Evolutionary conservation across 2,888 invertebrate species (phyloP).

Genomic region (Troides aeacus): DNA sequence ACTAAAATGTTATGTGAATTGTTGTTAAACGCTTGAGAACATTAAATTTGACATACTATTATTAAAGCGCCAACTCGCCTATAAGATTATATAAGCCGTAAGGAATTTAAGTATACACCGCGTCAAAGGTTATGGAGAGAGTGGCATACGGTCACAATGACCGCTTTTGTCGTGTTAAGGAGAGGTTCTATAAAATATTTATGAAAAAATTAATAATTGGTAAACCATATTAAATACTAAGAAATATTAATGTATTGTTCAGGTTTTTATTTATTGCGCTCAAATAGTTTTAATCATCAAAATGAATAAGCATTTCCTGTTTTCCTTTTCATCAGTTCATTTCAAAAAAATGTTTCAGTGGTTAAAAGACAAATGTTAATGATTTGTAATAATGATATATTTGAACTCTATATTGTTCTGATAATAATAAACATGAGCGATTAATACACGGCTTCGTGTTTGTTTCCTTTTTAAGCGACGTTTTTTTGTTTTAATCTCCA

Average conservation of each 20-base stretch:
- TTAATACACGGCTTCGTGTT: too few relatives aligned
- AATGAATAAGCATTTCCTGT: too few relatives aligned
- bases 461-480: neutral
- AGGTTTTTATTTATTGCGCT: too few relatives aligned
- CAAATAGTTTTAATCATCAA: too few relatives aligned
- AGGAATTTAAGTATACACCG: conserved; percentile 37
- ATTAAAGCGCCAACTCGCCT: conserved; percentile 21
- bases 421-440: too few relatives aligned
- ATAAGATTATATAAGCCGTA: conserved; percentile 37
- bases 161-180: conserved; percentile 30
- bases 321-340: too few relatives aligned
- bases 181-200: conserved; percentile 9
- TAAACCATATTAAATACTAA: neutral
- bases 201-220: neutral
- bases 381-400: too few relatives aligned
- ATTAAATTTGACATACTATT: conserved; percentile 17
- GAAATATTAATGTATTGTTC: too few relatives aligned
- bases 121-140: conserved; percentile 62
- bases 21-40: neutral
- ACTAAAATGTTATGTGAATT: neutral
- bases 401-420: too few relatives aligned
- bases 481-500: neutral
- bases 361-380: too few relatives aligned
- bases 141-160: conserved; percentile 40
- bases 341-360: too few relatives aligned